Evolutionary conservation across 2,888 invertebrate species (phyloP).

Genomic region (Nemapogon koenigi): DNA sequence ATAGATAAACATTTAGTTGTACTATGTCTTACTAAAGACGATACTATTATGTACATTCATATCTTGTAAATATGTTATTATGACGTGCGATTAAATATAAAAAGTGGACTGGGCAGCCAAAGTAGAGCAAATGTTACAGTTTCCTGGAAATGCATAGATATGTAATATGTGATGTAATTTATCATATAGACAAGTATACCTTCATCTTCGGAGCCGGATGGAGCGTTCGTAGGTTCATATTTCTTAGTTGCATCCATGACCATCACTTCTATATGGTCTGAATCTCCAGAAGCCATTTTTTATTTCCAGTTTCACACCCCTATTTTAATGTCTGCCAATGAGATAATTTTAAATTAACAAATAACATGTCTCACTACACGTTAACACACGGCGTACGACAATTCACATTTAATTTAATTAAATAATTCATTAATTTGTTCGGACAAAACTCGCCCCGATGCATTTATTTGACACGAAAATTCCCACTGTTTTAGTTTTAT

Average conservation of each 20-base stretch:
- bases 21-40: too few relatives aligned
- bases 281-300: constrained; percentile 85
- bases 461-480: constrained; percentile 56
- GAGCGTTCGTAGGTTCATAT: constrained; percentile 63
- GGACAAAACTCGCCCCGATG: constrained; percentile 49
- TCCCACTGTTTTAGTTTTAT: constrained; percentile 49
- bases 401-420: constrained; percentile 61
- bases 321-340: constrained; percentile 44
- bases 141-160: too few relatives aligned
- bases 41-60: too few relatives aligned
- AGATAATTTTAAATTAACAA: constrained; percentile 40
- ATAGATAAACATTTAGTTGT: too few relatives aligned
- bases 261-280: constrained; percentile 79
- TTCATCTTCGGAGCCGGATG: constrained; percentile 67
- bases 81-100: too few relatives aligned
- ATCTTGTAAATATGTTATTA: too few relatives aligned
- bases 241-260: constrained; percentile 71
- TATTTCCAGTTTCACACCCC: constrained; percentile 51
- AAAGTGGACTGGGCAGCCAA: too few relatives aligned
- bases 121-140: too few relatives aligned
- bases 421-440: constrained; percentile 60
- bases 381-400: constrained; percentile 46
- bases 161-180: too few relatives aligned
- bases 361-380: constrained; percentile 56
- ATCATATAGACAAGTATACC: too few relatives aligned